phyloP scores from a whole-genome alignment of 2,888 invertebrate species.

The Gonocerus acuteangulatus region DNA sequence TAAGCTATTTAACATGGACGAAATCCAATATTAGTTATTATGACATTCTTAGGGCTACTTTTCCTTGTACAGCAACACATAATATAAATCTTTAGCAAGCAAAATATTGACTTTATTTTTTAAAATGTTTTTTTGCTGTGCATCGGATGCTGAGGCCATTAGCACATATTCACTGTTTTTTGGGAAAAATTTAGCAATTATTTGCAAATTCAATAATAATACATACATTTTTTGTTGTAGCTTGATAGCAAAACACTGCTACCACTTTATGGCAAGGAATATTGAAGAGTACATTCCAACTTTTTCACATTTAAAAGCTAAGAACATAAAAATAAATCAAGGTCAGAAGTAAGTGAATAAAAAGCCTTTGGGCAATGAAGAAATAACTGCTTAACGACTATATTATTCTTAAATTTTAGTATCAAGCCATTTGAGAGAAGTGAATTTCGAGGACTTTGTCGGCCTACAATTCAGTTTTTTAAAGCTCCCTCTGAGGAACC shows the following conservation, averaged over 20 bases:
- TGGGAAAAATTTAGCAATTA: too few species aligned
- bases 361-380: background rate
- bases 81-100: too few species aligned
- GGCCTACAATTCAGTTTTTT: background rate
- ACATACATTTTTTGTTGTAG: too few species aligned
- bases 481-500: background rate
- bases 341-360: background rate
- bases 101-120: too few species aligned
- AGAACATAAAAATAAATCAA: background rate
- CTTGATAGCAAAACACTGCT: conserved; percentile 5
- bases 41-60: too few species aligned
- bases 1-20: too few species aligned
- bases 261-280: background rate
- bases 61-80: too few species aligned
- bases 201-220: too few species aligned
- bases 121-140: background rate
- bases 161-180: too few species aligned
- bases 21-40: too few species aligned
- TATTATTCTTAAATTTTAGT: background rate
- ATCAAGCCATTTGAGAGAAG: conserved; percentile 6
- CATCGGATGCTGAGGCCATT: too few species aligned
- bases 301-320: background rate
- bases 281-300: background rate
- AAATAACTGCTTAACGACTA: background rate
- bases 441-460: conserved; percentile 4